phyloP scores from a whole-genome alignment of 1,140 invertebrate species.

The Bombus difficillimus region DNA sequence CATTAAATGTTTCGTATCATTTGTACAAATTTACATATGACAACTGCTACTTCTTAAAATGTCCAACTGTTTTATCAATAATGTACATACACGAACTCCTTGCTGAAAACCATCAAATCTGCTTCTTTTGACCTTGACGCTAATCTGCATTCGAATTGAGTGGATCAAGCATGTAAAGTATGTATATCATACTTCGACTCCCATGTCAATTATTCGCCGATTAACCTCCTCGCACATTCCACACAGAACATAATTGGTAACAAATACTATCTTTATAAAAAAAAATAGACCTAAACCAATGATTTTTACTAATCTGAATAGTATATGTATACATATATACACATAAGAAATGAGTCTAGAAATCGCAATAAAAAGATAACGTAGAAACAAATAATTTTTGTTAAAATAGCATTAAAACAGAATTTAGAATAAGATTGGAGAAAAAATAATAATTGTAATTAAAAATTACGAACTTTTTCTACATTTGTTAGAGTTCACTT shows the following conservation, averaged over 20 bases:
- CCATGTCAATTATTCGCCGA: constrained; percentile 28
- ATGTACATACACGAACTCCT: neutral
- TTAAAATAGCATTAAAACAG: neutral
- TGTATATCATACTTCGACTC: constrained; percentile 12
- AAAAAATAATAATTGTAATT: neutral
- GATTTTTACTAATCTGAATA: neutral
- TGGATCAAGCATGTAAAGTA: constrained; percentile 11
- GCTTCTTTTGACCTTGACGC: constrained; percentile 38
- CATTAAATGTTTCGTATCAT: neutral
- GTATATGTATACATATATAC: no score
- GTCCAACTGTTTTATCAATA: neutral
- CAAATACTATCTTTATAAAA: neutral
- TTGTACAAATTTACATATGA: neutral
- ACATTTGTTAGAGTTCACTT: neutral
- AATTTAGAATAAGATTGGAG: neutral
- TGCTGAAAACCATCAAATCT: constrained; percentile 13
- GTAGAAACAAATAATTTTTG: neutral
- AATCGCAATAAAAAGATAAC: neutral
- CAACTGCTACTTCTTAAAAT: neutral
- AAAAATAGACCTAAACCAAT: neutral
- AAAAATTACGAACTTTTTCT: neutral
- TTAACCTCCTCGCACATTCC: constrained; percentile 36
- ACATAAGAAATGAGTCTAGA: no score
- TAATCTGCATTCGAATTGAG: constrained; percentile 49
- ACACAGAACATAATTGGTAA: constrained; percentile 14